Conservation (phyloP, 2,797 vertebrate genomes). For the Menidia menidia region DNA sequence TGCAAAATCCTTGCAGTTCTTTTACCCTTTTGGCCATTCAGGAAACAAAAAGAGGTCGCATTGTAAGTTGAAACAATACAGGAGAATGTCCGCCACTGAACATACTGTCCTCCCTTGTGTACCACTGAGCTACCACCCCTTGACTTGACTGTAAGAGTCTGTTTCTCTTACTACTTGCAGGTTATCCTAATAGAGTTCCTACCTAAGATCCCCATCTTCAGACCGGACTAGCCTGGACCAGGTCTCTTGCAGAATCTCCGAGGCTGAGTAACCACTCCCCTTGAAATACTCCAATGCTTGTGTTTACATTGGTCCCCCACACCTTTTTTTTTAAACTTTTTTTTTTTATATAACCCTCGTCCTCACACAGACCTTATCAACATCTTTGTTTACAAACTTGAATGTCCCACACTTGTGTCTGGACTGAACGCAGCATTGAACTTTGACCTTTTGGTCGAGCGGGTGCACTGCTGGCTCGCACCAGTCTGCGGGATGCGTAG, state of each 20-base stretch:
- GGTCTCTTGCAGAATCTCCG: slow-evolving; percentile 83
- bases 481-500: slow-evolving; percentile 34
- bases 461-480: slow-evolving; percentile 23
- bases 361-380: slow-evolving; percentile 18
- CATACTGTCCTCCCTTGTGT: too few relatives aligned
- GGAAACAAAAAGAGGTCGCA: too few relatives aligned
- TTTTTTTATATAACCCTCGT: not conserved
- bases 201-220: slow-evolving; percentile 99
- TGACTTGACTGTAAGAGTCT: slow-evolving; percentile 73
- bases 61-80: not conserved
- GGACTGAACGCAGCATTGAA: slow-evolving; percentile 31
- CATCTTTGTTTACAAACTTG: slow-evolving; percentile 73
- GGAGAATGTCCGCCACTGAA: not conserved
- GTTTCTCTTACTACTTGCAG: slow-evolving; percentile 84
- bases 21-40: not conserved
- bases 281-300: slow-evolving; percentile 60
- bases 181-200: slow-evolving; percentile 99
- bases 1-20: not conserved
- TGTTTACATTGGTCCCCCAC: slow-evolving; percentile 65
- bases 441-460: slow-evolving; percentile 20
- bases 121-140: not conserved
- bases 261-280: slow-evolving; percentile 42
- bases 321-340: slow-evolving; percentile 12
- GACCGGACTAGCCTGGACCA: slow-evolving; percentile 92
- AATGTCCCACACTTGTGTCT: slow-evolving; percentile 27